Conservation (phyloP, 2,113 vertebrate genomes). For the Potamarius usumacintae region DNA sequence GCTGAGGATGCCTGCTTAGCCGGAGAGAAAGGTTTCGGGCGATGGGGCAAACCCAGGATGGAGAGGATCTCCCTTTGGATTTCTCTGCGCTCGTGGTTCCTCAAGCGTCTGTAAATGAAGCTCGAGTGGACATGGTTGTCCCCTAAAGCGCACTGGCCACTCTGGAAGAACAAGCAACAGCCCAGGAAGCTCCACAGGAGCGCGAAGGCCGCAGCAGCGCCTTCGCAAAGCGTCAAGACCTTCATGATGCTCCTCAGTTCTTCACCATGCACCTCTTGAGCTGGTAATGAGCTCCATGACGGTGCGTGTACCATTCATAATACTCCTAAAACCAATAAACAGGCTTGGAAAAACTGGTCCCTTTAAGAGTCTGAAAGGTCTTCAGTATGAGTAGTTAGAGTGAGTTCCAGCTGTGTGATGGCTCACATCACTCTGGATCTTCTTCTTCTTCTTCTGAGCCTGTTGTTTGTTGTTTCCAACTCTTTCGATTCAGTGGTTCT, state of each 20-base stretch:
- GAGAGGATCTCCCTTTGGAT: slow-evolving; percentile 99
- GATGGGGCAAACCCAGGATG: slow-evolving; percentile 95
- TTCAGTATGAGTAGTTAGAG: too few species aligned
- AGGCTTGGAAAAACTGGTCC: background rate
- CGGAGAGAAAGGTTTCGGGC: slow-evolving; percentile 94
- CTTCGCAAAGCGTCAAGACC: slow-evolving; percentile 74
- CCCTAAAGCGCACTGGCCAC: slow-evolving; percentile 82
- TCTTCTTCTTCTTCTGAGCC: background rate
- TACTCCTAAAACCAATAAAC: background rate
- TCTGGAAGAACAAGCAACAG: slow-evolving; percentile 72
- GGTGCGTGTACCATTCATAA: slow-evolving; percentile 29
- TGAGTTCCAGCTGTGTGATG: background rate
- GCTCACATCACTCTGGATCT: slow-evolving; percentile 13
- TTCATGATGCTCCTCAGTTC: slow-evolving; percentile 65
- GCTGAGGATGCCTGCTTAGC: slow-evolving; percentile 95
- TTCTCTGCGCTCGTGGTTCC: slow-evolving; percentile 95
- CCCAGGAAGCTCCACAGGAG: slow-evolving; percentile 87
- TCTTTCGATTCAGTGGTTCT: background rate
- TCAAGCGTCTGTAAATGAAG: slow-evolving; percentile 97
- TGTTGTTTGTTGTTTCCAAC: too few species aligned
- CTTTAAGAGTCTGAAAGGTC: background rate
- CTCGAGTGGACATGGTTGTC: slow-evolving; percentile 98
- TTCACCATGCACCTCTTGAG: slow-evolving; percentile 33
- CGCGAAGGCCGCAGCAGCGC: slow-evolving; percentile 72
- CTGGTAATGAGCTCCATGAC: slow-evolving; percentile 30